Evolutionary conservation across 2,797 vertebrate genomes (phyloP), one percentile per base, ranked within the genome.

Genomic region (Sternotherus odoratus): DNA sequence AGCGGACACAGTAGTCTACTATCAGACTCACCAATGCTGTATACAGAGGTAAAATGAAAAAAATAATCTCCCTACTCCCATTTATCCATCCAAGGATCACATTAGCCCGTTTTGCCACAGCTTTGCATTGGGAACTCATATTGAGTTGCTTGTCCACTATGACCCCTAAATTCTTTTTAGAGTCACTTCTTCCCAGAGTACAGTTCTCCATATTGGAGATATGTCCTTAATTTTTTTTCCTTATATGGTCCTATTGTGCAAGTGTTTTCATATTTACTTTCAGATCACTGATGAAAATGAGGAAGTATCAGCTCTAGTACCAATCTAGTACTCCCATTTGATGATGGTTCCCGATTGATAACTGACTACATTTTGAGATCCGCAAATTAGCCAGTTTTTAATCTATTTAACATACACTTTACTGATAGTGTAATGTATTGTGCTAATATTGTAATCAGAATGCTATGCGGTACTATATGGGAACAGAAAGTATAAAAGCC

Each of bases 401-500:
- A 85, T 86, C 50, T 1, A 33, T 51, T 57, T 77, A 74, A 83
- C 11, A 90, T 57, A 92, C 85, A n/a, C 77, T 69, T 87, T 54
- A 56, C 28, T 16, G 15, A 17, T 78, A 82, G 53, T 90, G 48
- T 78, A 82, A 49, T 90, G 48, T 36, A 13, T 7, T 4, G 39
- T 33, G 85, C 8, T 72, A 12, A 46, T 54, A 92, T 94, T 90
- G 72, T 46, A 94, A 88, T 85, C 80, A 94, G 57, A 16, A 24
- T 10, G 33, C 77, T 77, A 24, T 46, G 39, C 16, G 43, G 69
- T 74, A 74, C 23, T 46, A 88, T 84, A 95, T 53, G 63, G 63
- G 80, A 87, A 77, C 3, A 96, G 88, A 49, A 95, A 83, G 88
- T 87, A 89, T 82, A 92, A 95, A 96, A 92, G 57, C 74, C 82